Conservation (phyloP, 2,797 vertebrate species). For the Cryptoblepharus egeriae region DNA sequence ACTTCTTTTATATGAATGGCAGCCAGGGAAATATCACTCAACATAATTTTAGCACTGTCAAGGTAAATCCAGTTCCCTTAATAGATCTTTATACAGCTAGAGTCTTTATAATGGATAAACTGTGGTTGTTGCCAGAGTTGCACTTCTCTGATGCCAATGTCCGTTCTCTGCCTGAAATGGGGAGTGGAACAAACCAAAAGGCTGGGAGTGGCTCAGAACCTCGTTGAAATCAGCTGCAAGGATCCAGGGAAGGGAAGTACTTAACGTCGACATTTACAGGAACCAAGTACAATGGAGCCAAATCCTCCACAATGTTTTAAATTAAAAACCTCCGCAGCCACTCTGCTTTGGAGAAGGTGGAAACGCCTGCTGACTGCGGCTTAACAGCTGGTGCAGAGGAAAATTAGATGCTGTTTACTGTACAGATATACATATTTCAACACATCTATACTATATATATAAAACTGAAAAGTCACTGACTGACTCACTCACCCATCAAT, state of each 20-base stretch:
- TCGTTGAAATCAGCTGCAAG: too few relatives aligned
- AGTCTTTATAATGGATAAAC: background rate
- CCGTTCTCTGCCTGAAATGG: background rate
- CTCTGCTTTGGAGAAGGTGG: background rate
- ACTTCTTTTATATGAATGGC: background rate
- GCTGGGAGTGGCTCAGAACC: background rate
- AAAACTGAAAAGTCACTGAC: too few relatives aligned
- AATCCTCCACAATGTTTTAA: background rate
- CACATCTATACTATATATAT: too few relatives aligned
- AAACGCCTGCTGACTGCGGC: background rate
- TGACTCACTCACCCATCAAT: too few relatives aligned
- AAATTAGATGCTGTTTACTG: background rate
- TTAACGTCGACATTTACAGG: background rate
- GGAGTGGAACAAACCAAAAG: background rate
- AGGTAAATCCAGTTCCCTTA: background rate
- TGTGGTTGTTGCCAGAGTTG: too few relatives aligned
- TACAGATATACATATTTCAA: background rate
- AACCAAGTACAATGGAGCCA: background rate
- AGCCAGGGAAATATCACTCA: background rate
- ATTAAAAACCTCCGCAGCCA: background rate
- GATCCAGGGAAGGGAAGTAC: background rate
- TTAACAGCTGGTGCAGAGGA: background rate
- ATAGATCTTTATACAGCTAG: background rate
- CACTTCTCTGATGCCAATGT: background rate
- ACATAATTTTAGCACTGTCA: too few relatives aligned